These are phyloP conservation scores for Pavo muticus DNA, from an alignment of 2,113 vertebrate species.

Conservation along the genomic window DNA sequence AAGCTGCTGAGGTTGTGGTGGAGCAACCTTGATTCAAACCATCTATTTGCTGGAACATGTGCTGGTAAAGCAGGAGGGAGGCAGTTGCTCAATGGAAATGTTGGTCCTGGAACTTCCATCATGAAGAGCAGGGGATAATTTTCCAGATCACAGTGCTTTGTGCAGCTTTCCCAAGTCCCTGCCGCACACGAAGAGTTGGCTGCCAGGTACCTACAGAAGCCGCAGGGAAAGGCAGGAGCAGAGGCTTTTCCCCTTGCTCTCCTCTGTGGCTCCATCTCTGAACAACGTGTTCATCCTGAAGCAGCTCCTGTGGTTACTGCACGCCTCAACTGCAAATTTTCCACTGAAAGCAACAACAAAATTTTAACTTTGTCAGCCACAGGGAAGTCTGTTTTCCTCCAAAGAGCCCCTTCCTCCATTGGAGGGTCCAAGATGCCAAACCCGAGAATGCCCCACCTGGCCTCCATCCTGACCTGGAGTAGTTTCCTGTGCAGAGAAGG, in stretches of 20 bases:
- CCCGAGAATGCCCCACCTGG: not conserved
- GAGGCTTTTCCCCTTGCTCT: not conserved
- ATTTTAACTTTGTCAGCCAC: not conserved
- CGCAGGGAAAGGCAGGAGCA: not conserved
- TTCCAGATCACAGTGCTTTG: not conserved
- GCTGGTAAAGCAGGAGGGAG: constrained; percentile 24
- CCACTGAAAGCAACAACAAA: not conserved
- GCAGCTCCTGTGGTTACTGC: not conserved
- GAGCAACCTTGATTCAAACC: not conserved
- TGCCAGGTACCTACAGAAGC: not conserved
- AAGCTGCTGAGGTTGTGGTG: not conserved
- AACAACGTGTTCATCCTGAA: accelerated
- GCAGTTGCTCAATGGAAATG: not conserved
- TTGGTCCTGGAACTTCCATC: too few relatives aligned
- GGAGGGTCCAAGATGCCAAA: not conserved
- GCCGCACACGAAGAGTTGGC: not conserved
- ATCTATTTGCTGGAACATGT: not conserved
- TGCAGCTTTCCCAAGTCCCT: not conserved
- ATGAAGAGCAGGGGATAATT: not conserved
- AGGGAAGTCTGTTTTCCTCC: not conserved
- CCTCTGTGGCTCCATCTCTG: not conserved
- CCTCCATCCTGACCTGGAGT: not conserved
- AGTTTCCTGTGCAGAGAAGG: not conserved
- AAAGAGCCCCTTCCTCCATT: not conserved
- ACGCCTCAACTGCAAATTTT: not conserved